Evolutionary conservation across 2,888 invertebrate species (phyloP), one percentile per base, ranked within the genome.

Genomic region (Torymus tubicola): DNA sequence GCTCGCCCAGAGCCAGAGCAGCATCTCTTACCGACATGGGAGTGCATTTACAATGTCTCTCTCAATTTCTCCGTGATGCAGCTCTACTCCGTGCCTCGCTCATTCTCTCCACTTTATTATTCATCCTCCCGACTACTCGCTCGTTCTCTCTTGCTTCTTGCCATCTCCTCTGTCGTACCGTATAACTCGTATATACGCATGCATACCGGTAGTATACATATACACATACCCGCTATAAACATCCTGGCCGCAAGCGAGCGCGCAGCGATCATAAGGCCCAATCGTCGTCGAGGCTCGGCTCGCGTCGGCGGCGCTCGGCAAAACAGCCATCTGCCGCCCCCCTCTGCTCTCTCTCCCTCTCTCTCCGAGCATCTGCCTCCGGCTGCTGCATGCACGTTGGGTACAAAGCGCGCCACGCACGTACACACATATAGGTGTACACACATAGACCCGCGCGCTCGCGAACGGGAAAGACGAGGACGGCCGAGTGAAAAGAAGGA

Each of bases 321-420:
- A 42, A 42, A 42, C 42, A 42, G 42, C 42, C 42, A 14, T 5
- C 67, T 5, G 31, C 61, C 21, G 11, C 14, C 50, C 12, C 21
- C 18, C 50, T 12, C 21, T 18, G 12, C 16, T 18, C 14, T 14
- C 18, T 61, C 78, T 24, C 57, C 55, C 68, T 73, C 61, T 12
- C 1, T 50, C 18, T 8, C 18, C 63, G 65, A 70, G 75, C 80
- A 80, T 80, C 80, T 80, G 80, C 74, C 73, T 58, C 70, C 65
- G 74, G 60, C 42, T 21, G 42, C 53, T 1, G 16, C 42, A 13
- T 67, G 61, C 52, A n/a, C 52, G 55, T 24, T 55, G 24, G 31
- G 31, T 31, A 31, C 57, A 52, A 31, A 64, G 65, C 76, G 18
- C 13, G 65, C 13, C 70, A 60, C 77, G 64, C 64, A 65, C 60